Base-by-base conservation (phyloP, 2,113 vertebrate species). In the Pseudois nayaur region DNA sequence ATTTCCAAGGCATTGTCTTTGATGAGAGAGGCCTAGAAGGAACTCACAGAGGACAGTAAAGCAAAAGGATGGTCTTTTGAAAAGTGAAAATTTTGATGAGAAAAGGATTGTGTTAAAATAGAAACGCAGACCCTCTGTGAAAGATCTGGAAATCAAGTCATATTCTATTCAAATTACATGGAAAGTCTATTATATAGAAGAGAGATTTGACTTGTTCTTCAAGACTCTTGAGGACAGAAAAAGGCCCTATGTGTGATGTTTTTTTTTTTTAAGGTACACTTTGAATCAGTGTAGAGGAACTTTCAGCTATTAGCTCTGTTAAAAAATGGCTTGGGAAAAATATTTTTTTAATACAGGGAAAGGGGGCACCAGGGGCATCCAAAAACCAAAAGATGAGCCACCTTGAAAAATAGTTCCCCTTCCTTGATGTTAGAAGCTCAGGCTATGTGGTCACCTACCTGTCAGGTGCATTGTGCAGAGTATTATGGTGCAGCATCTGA, bases 131-230 rank as follows among this genome's bases (percentile, higher is more conserved):
- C 23, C 45, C 15, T 27, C 5, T 36, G 3, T 81, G 55, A 94
- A 85, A 82, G 52, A 78, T 92, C n/a, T 94, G 25, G 57, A 84
- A 83, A 86, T 90, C 82, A 91, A 89, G 85, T 89, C 79, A 52
- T 50, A 52, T 31, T 82, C 17, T 78, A 76, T 48, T 96, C 71
- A 92, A 15, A 64, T 50, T 87, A 60, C 25, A 43, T 8, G 5
- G 62, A 81, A 83, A 52, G 33, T 2, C 59, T 89, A 3, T 83
- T 19, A 48, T 36, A 31, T 36, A 92, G 9, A 79, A 21, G 21
- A 78, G 33, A 85, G 29, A 45, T 57, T 23, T 67, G 67, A 89
- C 71, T 54, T 87, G 7, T 54, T 83, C 82, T 84, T 0, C 54
- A 67, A 85, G 57, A 81, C n/a, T 84, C 31, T 17, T 87, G 16